phyloP scores from a whole-genome alignment of 2,888 invertebrate species.

The Temnothorax unifasciatus region DNA sequence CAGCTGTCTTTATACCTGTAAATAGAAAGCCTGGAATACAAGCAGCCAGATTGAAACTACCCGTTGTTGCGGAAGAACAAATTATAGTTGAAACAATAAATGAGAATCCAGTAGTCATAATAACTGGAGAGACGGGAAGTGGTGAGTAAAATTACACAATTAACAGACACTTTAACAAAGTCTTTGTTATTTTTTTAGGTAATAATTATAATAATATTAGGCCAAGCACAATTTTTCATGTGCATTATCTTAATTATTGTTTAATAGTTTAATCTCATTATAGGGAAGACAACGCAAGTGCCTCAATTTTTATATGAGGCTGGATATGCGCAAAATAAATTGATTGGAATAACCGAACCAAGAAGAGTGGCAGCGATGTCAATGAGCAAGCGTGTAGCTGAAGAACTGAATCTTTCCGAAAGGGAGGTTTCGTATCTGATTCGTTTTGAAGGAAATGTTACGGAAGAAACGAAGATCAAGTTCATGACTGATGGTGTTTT shows the following conservation, averaged over 20 bases:
- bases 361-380: slow-evolving; percentile 99
- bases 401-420: slow-evolving; percentile 93
- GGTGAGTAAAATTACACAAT: slow-evolving; percentile 90
- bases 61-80: slow-evolving; percentile 97
- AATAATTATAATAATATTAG: slow-evolving; percentile 9
- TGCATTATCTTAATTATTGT: not conserved
- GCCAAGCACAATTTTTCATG: not conserved
- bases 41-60: slow-evolving; percentile 94
- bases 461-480: slow-evolving; percentile 95
- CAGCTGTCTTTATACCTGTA: slow-evolving; percentile 92
- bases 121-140: slow-evolving; percentile 97
- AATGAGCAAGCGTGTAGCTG: slow-evolving; percentile 96
- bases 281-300: slow-evolving; percentile 99
- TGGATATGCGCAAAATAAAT: slow-evolving; percentile 93
- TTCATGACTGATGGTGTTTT: slow-evolving; percentile 99
- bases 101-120: slow-evolving; percentile 94
- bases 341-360: slow-evolving; percentile 98
- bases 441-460: slow-evolving; percentile 97
- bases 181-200: not conserved
- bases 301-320: slow-evolving; percentile 99
- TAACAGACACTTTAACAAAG: not conserved
- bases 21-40: slow-evolving; percentile 93
- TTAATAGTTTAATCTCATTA: slow-evolving; percentile 85
- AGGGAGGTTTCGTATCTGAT: slow-evolving; percentile 96
- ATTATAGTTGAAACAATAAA: slow-evolving; percentile 97